These are phyloP conservation scores for Arnoldichthys spilopterus DNA, from an alignment of 2,797 vertebrate species.

Conservation along the genomic window DNA sequence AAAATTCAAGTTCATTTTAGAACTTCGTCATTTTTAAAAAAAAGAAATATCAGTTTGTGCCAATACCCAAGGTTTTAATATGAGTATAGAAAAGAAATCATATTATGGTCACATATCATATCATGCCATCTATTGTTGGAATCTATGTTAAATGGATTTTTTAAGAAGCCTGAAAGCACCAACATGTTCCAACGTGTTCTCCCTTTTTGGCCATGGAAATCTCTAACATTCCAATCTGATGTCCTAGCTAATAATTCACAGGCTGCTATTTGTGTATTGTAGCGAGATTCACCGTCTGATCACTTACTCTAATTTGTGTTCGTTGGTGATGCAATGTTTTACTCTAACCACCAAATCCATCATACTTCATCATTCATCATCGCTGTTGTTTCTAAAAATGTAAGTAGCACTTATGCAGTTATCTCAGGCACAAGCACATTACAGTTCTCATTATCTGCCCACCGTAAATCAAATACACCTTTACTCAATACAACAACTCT, in stretches of 20 bases:
- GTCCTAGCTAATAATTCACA: not conserved
- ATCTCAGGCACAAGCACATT: not conserved
- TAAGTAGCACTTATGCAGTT: not conserved
- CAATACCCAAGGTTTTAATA: no score
- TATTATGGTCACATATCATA: no score
- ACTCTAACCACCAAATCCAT: not conserved
- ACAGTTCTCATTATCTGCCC: conserved; percentile 1
- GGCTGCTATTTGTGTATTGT: conserved; percentile 9
- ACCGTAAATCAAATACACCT: not conserved
- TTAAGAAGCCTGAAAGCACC: not conserved
- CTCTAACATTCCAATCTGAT: not conserved
- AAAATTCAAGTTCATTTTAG: no score
- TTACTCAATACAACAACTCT: not conserved
- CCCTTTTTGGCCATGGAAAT: not conserved
- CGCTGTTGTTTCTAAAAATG: not conserved
- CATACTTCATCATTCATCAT: not conserved
- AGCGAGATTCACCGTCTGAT: not conserved
- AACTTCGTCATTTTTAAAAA: no score
- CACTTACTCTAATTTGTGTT: not conserved
- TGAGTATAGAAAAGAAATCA: no score
- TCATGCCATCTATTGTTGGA: no score
- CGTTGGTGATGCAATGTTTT: not conserved
- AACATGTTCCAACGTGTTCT: not conserved
- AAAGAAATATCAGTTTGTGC: no score
- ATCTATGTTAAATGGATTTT: no score